Evolutionary conservation across 2,888 invertebrate genomes (phyloP).

Genomic region (Ametastegia equiseti): DNA sequence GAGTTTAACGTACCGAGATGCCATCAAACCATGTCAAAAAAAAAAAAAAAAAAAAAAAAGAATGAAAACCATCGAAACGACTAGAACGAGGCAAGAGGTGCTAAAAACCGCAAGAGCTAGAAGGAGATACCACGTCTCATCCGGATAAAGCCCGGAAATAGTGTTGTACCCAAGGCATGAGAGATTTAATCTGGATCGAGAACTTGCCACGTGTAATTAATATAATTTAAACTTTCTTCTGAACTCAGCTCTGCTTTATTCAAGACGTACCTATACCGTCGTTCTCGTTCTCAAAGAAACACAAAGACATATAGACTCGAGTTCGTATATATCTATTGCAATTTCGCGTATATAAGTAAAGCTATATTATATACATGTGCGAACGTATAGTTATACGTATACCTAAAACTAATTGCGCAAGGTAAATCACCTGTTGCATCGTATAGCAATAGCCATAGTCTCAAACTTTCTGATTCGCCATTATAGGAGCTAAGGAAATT

Average conservation of each 20-base stretch:
- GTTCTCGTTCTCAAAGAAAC: background rate
- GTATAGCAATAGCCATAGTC: background rate
- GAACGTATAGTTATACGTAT: background rate
- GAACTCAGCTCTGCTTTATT: too few relatives aligned
- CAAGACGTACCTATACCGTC: background rate
- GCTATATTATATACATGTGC: background rate
- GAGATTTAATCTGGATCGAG: constrained; percentile 30
- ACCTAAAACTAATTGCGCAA: constrained; percentile 7
- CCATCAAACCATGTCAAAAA: background rate
- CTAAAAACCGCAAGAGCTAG: background rate
- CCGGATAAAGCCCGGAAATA: constrained; percentile 22
- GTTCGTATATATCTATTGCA: background rate
- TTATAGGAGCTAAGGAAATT: constrained; percentile 7
- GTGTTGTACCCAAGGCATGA: background rate
- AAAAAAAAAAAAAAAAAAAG: background rate
- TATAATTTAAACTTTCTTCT: constrained; percentile 29
- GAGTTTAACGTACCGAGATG: background rate
- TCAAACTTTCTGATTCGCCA: constrained; percentile 20
- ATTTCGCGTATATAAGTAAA: background rate
- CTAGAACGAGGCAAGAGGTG: background rate
- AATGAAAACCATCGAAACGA: background rate
- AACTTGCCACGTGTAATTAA: constrained; percentile 28
- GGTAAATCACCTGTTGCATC: constrained; percentile 11
- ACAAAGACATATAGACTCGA: background rate
- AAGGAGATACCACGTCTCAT: too few relatives aligned